Evolutionary conservation across 1,140 invertebrate genomes (phyloP).

Genomic region (Aphaenogaster ashmeadi): DNA sequence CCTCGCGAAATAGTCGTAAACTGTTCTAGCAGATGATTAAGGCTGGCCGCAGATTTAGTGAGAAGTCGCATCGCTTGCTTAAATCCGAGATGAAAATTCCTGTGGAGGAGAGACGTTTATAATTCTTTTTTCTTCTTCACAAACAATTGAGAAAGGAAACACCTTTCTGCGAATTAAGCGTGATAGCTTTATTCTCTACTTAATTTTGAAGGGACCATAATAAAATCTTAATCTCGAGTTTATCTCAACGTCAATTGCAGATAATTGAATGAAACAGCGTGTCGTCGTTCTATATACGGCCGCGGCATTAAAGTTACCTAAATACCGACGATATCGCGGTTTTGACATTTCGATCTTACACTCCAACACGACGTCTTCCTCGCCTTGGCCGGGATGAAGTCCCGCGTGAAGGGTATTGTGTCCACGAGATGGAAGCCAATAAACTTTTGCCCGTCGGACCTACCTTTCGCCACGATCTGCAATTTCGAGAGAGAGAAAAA

Average conservation of each 20-base stretch:
- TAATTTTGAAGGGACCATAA: background rate
- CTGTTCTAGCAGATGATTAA: background rate
- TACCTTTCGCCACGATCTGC: slow-evolving; percentile 31
- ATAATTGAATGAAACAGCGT: background rate
- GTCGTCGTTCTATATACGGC: background rate
- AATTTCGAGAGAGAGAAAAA: slow-evolving; percentile 47
- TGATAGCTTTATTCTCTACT: background rate
- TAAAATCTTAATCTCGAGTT: background rate
- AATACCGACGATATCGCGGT: slow-evolving; percentile 65
- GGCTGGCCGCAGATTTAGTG: background rate
- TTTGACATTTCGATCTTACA: slow-evolving; percentile 71
- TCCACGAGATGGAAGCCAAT: slow-evolving; percentile 36
- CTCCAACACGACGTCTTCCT: slow-evolving; percentile 15
- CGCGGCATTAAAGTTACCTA: slow-evolving; percentile 38
- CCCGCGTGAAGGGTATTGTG: slow-evolving; percentile 38
- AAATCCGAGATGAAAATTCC: background rate
- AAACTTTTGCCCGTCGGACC: slow-evolving; percentile 50
- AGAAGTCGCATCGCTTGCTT: background rate
- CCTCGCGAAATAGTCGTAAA: slow-evolving; percentile 12
- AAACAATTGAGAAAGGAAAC: background rate
- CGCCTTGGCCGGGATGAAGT: slow-evolving; percentile 1
- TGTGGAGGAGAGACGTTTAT: too few relatives aligned
- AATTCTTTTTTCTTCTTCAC: background rate
- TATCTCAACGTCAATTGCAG: background rate
- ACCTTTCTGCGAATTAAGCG: background rate